Conservation (phyloP, 2,797 vertebrate species). For the Borostomias antarcticus region DNA sequence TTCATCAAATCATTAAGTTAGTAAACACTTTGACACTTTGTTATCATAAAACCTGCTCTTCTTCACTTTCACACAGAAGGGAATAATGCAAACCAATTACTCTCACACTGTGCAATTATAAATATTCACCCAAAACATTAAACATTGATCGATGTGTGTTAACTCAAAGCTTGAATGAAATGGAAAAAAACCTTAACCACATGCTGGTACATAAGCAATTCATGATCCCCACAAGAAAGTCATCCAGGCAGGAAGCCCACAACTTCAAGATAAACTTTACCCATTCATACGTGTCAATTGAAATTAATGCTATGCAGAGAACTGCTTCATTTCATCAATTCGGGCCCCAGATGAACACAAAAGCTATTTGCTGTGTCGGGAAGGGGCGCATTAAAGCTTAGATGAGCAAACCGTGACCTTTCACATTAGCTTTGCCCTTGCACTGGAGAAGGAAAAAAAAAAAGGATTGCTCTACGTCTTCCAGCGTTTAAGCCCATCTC, state of each 20-base stretch:
- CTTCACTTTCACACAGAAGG: slow-evolving; percentile 31
- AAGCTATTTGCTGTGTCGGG: slow-evolving; percentile 32
- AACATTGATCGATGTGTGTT: slow-evolving; percentile 75
- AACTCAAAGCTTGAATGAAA: slow-evolving; percentile 69
- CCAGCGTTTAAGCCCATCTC: slow-evolving; percentile 61
- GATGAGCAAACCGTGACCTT: slow-evolving; percentile 57
- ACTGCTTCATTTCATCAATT: slow-evolving; percentile 51
- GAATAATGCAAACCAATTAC: slow-evolving; percentile 57
- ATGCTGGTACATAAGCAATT: slow-evolving; percentile 56
- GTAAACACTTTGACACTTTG: no score
- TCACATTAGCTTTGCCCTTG: slow-evolving; percentile 45
- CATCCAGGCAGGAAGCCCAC: slow-evolving; percentile 43
- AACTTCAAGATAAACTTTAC: slow-evolving; percentile 41
- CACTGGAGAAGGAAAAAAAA: slow-evolving; percentile 44
- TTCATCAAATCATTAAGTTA: no score
- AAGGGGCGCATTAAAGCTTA: slow-evolving; percentile 17
- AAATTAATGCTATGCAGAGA: slow-evolving; percentile 50
- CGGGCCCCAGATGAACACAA: slow-evolving; percentile 35
- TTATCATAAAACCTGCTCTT: slow-evolving; percentile 23
- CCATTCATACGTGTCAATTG: slow-evolving; percentile 60
- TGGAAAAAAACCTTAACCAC: slow-evolving; percentile 80
- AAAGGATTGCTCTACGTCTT: slow-evolving; percentile 49
- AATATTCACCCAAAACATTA: slow-evolving; percentile 75
- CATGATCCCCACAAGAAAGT: slow-evolving; percentile 58
- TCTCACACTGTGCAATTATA: slow-evolving; percentile 65